Base-by-base conservation (phyloP, 1,140 invertebrate species). In the Papilio aristodemus region DNA sequence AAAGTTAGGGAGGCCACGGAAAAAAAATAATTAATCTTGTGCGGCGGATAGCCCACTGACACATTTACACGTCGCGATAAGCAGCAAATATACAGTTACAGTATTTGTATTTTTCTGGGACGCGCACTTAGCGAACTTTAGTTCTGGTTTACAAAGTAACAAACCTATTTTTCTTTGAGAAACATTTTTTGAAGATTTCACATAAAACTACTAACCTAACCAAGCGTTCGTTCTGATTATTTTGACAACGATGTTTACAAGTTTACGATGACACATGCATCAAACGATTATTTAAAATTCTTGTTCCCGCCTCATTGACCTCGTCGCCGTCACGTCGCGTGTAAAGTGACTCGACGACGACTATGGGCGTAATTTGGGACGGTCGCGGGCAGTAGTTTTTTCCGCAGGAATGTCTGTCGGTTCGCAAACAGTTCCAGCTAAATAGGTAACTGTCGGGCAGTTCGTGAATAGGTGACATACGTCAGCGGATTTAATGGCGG, bases 21-120 rank as follows among this genome's bases (percentile, higher is more conserved):
- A 81, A 83, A 85, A 84, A 85, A 83, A 81, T 80, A 85, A 83
- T 85, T 83, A 85, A 73, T 72, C 68, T 63, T 69, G 72, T 71
- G 70, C 43, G 68, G 68, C 41, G 69, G 60, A 41, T 63, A 54
- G 73, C 68, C 73, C 71, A 67, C 69, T 27, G 8, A 11, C 39
- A 9, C 14, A 3, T 67, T 79, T 79, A 78, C 17, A 69, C 0
- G 2, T 4, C 38, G 75, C 74, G 75, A 77, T 38, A n/a, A n/a
- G n/a, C n/a, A n/a, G n/a, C n/a, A n/a, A n/a, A n/a, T n/a, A n/a
- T n/a, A n/a, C n/a, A n/a, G n/a, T n/a, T n/a, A n/a, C n/a, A n/a
- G n/a, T n/a, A n/a, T n/a, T n/a, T n/a, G n/a, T n/a, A n/a, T n/a
- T n/a, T n/a, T n/a, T n/a, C n/a, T n/a, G n/a, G n/a, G n/a, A n/a